A percentile compares a stretch with the other conserved stretches of the same genome.
Conservation (phyloP, 2,797 vertebrate species). For the Ptychobarbus kaznakovi region DNA sequence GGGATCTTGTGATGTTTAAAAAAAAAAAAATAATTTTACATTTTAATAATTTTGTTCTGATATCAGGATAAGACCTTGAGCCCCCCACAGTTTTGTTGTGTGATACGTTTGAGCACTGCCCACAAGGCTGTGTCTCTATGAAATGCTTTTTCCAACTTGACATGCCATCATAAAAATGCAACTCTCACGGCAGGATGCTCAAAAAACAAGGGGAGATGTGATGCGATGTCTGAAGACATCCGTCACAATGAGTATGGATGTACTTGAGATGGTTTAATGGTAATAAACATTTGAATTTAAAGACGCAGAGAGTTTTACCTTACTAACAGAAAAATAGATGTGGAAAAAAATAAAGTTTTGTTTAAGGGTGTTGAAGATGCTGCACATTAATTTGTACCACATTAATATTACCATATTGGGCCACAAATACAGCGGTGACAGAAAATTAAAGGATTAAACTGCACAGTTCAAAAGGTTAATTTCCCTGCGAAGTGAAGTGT, state of each 20-base stretch:
- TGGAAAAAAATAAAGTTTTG: neutral
- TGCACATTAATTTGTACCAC: neutral
- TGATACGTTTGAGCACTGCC: neutral
- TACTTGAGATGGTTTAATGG: neutral
- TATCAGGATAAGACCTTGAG: neutral
- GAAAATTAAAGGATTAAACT: slow-evolving; percentile 21
- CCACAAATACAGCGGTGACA: neutral
- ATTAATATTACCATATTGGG: neutral
- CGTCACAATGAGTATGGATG: neutral
- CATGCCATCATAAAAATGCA: slow-evolving; percentile 24
- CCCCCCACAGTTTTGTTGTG: neutral
- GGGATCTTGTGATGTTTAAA: neutral
- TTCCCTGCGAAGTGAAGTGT: neutral
- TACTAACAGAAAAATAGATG: neutral
- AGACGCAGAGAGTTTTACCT: neutral
- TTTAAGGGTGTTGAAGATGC: neutral
- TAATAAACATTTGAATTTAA: neutral
- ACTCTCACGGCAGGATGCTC: neutral
- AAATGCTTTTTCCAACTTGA: slow-evolving; percentile 7
- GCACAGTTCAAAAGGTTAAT: slow-evolving; percentile 5
- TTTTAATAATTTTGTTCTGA: neutral
- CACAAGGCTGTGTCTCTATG: neutral
- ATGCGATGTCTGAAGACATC: slow-evolving; percentile 19
- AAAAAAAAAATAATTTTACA: neutral
- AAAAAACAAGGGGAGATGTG: neutral